Conservation (phyloP, 2,888 invertebrate species). For the Barypeithes pellucidus region DNA sequence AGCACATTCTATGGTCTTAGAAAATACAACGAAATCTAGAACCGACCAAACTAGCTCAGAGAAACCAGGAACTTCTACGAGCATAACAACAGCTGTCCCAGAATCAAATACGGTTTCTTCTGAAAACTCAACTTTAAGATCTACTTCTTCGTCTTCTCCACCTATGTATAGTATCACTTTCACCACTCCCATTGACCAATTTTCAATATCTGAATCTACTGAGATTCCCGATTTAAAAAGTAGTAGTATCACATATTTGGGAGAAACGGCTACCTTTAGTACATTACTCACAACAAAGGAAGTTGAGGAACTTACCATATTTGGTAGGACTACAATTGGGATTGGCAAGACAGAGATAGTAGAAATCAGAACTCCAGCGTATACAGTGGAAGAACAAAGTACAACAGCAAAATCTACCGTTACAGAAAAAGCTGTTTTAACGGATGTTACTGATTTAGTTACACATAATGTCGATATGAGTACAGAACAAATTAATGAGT, state of each 20-base stretch:
- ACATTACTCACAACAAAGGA: slow-evolving; percentile 46
- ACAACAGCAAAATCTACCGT: not conserved
- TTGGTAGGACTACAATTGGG: slow-evolving; percentile 45
- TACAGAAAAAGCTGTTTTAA: not conserved
- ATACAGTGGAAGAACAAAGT: slow-evolving; percentile 20
- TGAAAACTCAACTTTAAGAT: slow-evolving; percentile 7
- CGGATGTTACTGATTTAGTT: slow-evolving; percentile 3
- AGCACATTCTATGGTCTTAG: slow-evolving; percentile 6
- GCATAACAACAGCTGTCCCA: slow-evolving; percentile 24
- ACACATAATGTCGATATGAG: slow-evolving; percentile 41
- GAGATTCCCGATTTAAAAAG: slow-evolving; percentile 28
- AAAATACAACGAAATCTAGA: not conserved
- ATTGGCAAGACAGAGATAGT: slow-evolving; percentile 39
- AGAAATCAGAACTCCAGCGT: slow-evolving; percentile 43
- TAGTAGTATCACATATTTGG: slow-evolving; percentile 28
- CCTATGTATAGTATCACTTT: slow-evolving; percentile 33
- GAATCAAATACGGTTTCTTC: slow-evolving; percentile 20
- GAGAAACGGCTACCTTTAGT: slow-evolving; percentile 44
- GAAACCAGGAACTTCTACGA: not conserved
- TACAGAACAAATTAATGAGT: slow-evolving; percentile 45
- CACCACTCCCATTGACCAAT: slow-evolving; percentile 25
- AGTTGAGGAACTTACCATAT: slow-evolving; percentile 48
- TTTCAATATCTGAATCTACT: slow-evolving; percentile 13
- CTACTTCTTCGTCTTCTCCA: slow-evolving; percentile 17
- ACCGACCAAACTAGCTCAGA: not conserved